Evolutionary conservation across 2,888 invertebrate species (phyloP).

Genomic region (Ormyrus rosae): DNA sequence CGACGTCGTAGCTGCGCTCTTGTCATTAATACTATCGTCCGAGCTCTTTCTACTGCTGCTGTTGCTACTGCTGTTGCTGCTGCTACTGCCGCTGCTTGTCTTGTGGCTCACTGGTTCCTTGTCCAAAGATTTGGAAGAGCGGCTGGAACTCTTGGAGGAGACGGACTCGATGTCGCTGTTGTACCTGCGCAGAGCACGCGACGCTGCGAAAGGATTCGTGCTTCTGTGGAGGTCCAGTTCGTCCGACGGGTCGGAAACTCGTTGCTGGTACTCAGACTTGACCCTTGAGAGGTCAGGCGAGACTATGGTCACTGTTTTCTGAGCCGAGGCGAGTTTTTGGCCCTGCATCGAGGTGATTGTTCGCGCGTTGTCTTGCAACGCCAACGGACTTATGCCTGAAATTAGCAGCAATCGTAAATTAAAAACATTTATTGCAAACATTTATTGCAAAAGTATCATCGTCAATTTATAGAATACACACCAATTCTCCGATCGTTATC

Average conservation of each 20-base stretch:
- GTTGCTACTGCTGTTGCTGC: conserved; percentile 27
- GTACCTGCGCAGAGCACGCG: conserved; percentile 40
- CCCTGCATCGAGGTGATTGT: conserved; percentile 58
- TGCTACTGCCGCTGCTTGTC: conserved; percentile 5
- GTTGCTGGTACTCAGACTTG: conserved; percentile 21
- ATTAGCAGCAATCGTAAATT: not conserved
- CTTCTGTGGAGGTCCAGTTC: not conserved
- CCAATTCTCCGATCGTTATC: conserved; percentile 47
- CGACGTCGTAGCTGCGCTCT: not conserved
- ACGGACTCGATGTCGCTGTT: conserved; percentile 57
- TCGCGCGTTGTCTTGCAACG: conserved; percentile 62
- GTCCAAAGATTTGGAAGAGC: conserved; percentile 36
- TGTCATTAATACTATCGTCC: conserved; percentile 16
- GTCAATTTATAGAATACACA: not conserved
- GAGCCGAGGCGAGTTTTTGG: conserved; percentile 52
- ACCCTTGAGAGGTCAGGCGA: conserved; percentile 61
- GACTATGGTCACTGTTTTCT: conserved; percentile 70
- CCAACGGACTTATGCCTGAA: conserved; percentile 66
- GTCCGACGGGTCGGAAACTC: not conserved
- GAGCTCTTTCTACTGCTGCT: conserved; percentile 45
- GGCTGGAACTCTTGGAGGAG: conserved; percentile 51
- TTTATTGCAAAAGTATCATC: too few relatives aligned
- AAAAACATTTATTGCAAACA: not conserved
- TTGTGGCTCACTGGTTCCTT: conserved; percentile 21
- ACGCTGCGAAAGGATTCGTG: not conserved